These are phyloP conservation scores for Budorcas taxicolor DNA, from an alignment of 2,113 vertebrate genomes.

Conservation along the genomic window DNA sequence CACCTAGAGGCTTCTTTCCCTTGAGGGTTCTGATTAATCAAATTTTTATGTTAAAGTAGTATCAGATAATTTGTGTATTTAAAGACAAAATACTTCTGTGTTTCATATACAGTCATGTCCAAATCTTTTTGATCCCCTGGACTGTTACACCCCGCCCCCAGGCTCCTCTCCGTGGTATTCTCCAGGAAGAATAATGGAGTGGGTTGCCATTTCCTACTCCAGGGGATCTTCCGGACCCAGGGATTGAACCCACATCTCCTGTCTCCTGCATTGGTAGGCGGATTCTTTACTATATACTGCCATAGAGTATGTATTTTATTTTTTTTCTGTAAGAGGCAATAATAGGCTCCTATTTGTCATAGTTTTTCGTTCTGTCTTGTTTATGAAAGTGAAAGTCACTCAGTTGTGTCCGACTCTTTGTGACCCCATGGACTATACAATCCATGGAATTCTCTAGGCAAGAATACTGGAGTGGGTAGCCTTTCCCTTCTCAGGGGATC, in stretches of 20 bases:
- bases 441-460: background rate
- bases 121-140: background rate
- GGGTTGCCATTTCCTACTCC: background rate
- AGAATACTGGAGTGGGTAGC: background rate
- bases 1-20: background rate
- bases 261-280: background rate
- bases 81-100: background rate
- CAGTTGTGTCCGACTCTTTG: background rate
- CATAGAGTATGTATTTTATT: background rate
- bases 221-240: background rate
- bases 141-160: accelerated
- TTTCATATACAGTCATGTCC: background rate
- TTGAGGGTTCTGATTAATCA: background rate
- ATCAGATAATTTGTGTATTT: background rate
- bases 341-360: background rate
- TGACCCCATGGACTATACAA: background rate
- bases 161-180: background rate
- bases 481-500: background rate
- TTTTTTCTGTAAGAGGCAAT: background rate
- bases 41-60: background rate
- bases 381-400: background rate
- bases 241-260: background rate
- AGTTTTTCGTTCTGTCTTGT: background rate
- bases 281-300: background rate
- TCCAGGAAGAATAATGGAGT: background rate